Evolutionary conservation across 2,113 vertebrate species (phyloP).

Genomic region (Microcebus griseorufus): DNA sequence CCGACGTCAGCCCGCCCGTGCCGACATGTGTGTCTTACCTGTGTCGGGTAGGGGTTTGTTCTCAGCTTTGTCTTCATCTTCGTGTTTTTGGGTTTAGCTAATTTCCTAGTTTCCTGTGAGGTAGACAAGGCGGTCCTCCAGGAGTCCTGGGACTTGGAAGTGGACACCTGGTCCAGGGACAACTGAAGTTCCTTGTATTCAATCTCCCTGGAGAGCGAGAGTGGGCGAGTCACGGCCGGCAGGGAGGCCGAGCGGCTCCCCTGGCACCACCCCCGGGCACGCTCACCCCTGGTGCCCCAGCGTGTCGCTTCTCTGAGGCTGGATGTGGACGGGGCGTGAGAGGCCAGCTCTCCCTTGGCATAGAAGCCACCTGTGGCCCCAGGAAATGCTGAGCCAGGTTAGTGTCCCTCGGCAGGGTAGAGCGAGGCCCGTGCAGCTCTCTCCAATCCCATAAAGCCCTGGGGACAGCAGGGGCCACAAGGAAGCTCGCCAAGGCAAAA

Average conservation of each 20-base stretch:
- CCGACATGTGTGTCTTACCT: conserved; percentile 81
- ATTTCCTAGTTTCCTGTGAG: conserved; percentile 91
- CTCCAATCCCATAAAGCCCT: neutral
- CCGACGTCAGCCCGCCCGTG: accelerated
- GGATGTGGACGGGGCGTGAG: neutral
- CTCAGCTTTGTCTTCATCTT: conserved; percentile 91
- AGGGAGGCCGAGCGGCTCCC: accelerated
- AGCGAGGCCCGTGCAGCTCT: neutral
- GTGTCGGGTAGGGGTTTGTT: conserved; percentile 90
- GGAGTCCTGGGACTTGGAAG: conserved; percentile 86
- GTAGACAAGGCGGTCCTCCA: conserved; percentile 88
- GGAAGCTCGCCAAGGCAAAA: neutral
- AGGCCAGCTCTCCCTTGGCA: neutral
- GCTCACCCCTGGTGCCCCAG: accelerated
- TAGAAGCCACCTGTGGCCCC: neutral
- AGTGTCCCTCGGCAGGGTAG: neutral
- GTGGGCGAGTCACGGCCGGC: accelerated
- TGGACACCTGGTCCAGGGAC: conserved; percentile 92
- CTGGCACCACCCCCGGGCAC: accelerated
- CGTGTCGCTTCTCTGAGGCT: accelerated
- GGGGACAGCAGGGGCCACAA: accelerated
- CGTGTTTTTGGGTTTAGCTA: conserved; percentile 88
- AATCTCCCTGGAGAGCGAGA: conserved; percentile 87
- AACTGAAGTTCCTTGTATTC: conserved; percentile 94
- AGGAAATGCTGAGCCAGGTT: neutral